These are phyloP conservation scores for Danionella cerebrum DNA, from an alignment of 2,113 vertebrate genomes.

Conservation along the genomic window DNA sequence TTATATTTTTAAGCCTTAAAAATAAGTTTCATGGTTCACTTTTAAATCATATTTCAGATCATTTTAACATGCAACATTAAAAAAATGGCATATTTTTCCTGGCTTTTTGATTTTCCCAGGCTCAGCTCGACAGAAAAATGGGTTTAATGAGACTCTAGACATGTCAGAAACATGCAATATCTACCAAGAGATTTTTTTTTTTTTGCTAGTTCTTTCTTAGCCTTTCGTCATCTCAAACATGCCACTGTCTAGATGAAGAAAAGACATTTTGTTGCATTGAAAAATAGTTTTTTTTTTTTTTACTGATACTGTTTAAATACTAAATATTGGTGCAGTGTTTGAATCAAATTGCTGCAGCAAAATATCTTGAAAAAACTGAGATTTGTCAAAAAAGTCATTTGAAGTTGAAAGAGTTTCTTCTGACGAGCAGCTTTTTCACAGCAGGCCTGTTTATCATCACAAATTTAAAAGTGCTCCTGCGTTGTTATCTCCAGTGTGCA, in stretches of 20 bases:
- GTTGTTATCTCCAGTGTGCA: background rate
- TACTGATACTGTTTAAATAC: too few species aligned
- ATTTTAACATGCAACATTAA: background rate
- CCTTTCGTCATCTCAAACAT: too few species aligned
- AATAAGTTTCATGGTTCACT: too few species aligned
- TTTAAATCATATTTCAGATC: too few species aligned
- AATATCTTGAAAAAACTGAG: too few species aligned
- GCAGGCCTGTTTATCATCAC: background rate
- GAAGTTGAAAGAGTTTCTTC: background rate
- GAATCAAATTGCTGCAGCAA: too few species aligned
- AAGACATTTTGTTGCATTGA: too few species aligned
- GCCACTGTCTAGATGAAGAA: too few species aligned
- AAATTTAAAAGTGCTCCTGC: background rate
- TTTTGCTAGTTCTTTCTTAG: background rate
- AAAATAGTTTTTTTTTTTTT: too few species aligned
- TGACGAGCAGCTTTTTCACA: background rate
- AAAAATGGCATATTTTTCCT: conserved; percentile 2
- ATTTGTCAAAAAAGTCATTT: background rate
- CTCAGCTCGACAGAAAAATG: conserved; percentile 21
- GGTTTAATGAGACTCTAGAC: background rate
- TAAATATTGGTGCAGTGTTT: too few species aligned
- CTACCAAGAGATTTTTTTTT: background rate
- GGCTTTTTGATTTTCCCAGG: background rate
- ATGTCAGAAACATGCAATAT: background rate
- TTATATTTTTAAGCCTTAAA: too few species aligned